A percentile compares a stretch with the other conserved stretches of the same genome.
Conservation (phyloP, 2,797 vertebrate genomes). For the Thalassophryne amazonica region DNA sequence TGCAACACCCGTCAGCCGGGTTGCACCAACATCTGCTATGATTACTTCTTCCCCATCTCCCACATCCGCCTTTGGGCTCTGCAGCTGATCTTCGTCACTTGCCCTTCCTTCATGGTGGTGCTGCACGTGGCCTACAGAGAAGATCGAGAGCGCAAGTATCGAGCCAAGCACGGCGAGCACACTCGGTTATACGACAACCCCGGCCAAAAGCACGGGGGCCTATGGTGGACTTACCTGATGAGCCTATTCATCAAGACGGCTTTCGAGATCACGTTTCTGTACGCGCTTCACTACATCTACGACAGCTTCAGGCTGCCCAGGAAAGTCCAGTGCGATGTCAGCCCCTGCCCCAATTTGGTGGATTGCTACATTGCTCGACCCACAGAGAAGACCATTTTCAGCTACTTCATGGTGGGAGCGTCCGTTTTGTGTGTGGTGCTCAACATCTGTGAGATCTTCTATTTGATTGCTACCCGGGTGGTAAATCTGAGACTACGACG, state of each 20-base stretch:
- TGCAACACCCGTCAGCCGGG: constrained; percentile 91
- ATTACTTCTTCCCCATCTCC: constrained; percentile 89
- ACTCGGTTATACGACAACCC: constrained; percentile 81
- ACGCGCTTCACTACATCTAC: constrained; percentile 86
- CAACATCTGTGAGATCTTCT: constrained; percentile 88
- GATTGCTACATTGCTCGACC: constrained; percentile 90
- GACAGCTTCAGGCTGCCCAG: constrained; percentile 85
- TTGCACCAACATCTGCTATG: constrained; percentile 89
- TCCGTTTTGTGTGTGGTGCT: constrained; percentile 86
- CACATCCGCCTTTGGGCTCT: constrained; percentile 92
- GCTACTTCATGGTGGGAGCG: constrained; percentile 93
- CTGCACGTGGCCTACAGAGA: constrained; percentile 89
- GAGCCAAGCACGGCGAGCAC: constrained; percentile 77
- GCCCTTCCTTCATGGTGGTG: constrained; percentile 89
- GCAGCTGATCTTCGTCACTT: constrained; percentile 93
- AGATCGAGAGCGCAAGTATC: constrained; percentile 83
- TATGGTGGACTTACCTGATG: constrained; percentile 93
- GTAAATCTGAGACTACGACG: constrained; percentile 42
- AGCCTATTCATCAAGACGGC: constrained; percentile 87
- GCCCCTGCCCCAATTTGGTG: constrained; percentile 86
- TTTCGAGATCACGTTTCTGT: constrained; percentile 86
- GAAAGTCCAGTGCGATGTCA: constrained; percentile 81
- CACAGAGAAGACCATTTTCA: constrained; percentile 91
- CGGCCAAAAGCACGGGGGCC: constrained; percentile 87
- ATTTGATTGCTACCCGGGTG: constrained; percentile 82